Evolutionary conservation across 1,140 invertebrate species (phyloP).

Genomic region (Macrocentrus cingulum): DNA sequence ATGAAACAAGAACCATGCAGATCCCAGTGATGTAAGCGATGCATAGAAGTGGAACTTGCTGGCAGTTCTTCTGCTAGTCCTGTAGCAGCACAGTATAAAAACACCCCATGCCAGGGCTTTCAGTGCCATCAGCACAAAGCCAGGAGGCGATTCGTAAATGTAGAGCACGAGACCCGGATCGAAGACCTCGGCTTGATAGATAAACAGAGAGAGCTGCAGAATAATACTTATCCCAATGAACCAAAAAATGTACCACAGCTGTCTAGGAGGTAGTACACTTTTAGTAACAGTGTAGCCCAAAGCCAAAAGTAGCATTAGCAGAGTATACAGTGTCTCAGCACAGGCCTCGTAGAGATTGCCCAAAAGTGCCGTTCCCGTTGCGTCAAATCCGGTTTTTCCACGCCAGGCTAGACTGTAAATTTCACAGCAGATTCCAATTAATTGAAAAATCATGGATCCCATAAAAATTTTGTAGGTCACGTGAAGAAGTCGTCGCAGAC

Average conservation of each 20-base stretch:
- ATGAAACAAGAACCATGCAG: constrained; percentile 51
- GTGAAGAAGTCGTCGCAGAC: constrained; percentile 77
- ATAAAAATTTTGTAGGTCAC: constrained; percentile 87
- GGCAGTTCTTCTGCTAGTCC: constrained; percentile 37
- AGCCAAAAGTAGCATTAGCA: constrained; percentile 79
- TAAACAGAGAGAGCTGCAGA: constrained; percentile 65
- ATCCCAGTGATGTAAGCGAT: constrained; percentile 83
- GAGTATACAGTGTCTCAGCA: constrained; percentile 73
- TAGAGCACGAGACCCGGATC: constrained; percentile 88
- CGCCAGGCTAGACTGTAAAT: constrained; percentile 32
- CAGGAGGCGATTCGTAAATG: constrained; percentile 85
- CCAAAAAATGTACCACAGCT: constrained; percentile 80
- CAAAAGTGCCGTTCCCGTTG: constrained; percentile 24
- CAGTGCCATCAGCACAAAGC: constrained; percentile 79
- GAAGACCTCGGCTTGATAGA: constrained; percentile 80
- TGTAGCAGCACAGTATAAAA: constrained; percentile 73
- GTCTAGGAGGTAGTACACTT: constrained; percentile 74
- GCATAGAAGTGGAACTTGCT: constrained; percentile 68
- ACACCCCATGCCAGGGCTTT: constrained; percentile 80
- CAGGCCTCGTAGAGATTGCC: constrained; percentile 72
- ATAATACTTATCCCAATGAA: constrained; percentile 72
- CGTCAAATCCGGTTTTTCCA: constrained; percentile 31
- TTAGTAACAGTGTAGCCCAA: constrained; percentile 91
- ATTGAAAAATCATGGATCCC: constrained; percentile 67
- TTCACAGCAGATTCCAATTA: constrained; percentile 61